Evolutionary conservation across 1,140 invertebrate species (phyloP).

Genomic region (Amphibalanus amphitrite): DNA sequence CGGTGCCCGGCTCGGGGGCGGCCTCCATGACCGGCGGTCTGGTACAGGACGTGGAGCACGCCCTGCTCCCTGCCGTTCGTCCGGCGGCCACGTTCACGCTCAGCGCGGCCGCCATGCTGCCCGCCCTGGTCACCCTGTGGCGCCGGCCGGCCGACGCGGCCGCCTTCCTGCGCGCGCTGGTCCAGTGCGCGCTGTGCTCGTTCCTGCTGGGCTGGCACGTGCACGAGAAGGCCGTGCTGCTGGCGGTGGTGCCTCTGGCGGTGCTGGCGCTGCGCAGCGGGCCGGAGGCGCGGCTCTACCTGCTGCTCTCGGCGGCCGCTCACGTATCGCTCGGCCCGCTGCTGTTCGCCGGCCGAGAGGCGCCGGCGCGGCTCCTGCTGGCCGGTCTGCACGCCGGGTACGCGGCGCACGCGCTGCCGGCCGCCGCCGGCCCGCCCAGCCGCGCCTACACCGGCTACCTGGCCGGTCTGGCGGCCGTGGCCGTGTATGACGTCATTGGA

Average conservation of each 20-base stretch:
- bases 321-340: slow-evolving; percentile 80
- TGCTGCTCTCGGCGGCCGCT: slow-evolving; percentile 15
- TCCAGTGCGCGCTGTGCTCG: slow-evolving; percentile 70
- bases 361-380: not conserved
- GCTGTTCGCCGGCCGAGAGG: slow-evolving; percentile 42
- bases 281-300: slow-evolving; percentile 15
- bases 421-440: not conserved
- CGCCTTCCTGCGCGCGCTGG: slow-evolving; percentile 47
- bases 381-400: not conserved
- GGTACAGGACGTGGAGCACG: slow-evolving; percentile 71
- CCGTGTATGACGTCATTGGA: not conserved
- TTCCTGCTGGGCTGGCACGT: slow-evolving; percentile 99
- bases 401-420: too few relatives aligned
- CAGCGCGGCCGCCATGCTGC: slow-evolving; percentile 56
- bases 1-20: not conserved
- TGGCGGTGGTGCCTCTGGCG: slow-evolving; percentile 76
- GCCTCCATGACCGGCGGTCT: slow-evolving; percentile 64
- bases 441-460: not conserved
- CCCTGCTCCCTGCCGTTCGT: slow-evolving; percentile 60
- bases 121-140: slow-evolving; percentile 49
- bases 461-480: not conserved
- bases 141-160: slow-evolving; percentile 29
- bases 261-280: slow-evolving; percentile 27
- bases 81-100: slow-evolving; percentile 58
- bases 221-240: slow-evolving; percentile 96